A percentile compares a stretch with the other conserved stretches of the same genome.
phyloP scores from a whole-genome alignment of 2,797 vertebrate genomes.

The Leuciscus waleckii region DNA sequence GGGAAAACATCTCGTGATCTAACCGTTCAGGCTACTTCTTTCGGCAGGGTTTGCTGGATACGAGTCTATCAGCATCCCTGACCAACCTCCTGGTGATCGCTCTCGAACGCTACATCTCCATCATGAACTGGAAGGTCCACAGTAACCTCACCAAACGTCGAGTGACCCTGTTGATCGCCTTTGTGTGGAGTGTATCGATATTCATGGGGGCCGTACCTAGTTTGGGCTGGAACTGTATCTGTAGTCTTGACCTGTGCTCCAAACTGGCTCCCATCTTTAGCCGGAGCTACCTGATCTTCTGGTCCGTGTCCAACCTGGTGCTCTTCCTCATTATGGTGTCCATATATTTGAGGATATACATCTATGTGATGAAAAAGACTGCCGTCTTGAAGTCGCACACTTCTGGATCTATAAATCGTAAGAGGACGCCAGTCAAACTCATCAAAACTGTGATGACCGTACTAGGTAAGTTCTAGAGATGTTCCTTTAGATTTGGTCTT shows the following conservation, averaged over 20 bases:
- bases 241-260: conserved; percentile 87
- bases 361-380: conserved; percentile 93
- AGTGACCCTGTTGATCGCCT: conserved; percentile 90
- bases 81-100: conserved; percentile 93
- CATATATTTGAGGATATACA: conserved; percentile 93
- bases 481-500: neutral
- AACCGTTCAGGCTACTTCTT: conserved; percentile 90
- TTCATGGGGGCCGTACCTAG: conserved; percentile 94
- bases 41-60: conserved; percentile 93
- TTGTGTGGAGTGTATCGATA: conserved; percentile 91
- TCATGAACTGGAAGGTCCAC: conserved; percentile 93
- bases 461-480: conserved; percentile 83
- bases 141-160: conserved; percentile 94
- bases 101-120: conserved; percentile 93
- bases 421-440: conserved; percentile 91
- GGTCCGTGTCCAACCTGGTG: conserved; percentile 90
- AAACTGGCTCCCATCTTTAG: conserved; percentile 93
- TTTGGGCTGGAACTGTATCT: conserved; percentile 97
- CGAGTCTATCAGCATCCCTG: conserved; percentile 93
- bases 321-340: conserved; percentile 92
- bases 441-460: conserved; percentile 98
- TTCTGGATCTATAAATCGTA: conserved; percentile 89
- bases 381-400: conserved; percentile 83
- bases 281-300: conserved; percentile 94
- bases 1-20: conserved; percentile 83